A percentile compares a stretch with the other conserved stretches of the same genome.
These are phyloP conservation scores for Capitulum mitella DNA, from an alignment of 2,888 invertebrate genomes.

Conservation along the genomic window DNA sequence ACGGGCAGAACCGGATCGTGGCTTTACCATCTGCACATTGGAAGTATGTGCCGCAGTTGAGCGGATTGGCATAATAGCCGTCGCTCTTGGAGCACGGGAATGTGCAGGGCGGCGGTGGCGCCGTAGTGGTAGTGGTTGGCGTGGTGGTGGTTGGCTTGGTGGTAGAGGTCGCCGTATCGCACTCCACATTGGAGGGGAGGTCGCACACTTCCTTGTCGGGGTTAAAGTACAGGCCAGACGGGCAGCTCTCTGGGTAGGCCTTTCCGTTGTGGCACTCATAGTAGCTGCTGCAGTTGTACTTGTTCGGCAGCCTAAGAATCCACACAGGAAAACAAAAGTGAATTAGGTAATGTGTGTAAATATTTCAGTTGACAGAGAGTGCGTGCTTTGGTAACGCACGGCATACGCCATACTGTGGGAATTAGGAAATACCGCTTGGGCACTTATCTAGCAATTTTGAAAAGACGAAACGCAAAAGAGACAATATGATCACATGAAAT, in stretches of 20 bases:
- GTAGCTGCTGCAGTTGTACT: constrained; percentile 32
- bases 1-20: constrained; percentile 33
- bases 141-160: background rate
- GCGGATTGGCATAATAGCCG: constrained; percentile 28
- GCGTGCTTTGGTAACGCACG: too few species aligned
- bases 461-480: too few species aligned
- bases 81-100: background rate
- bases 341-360: too few species aligned
- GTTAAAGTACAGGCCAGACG: constrained; percentile 35
- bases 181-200: constrained; percentile 35
- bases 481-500: too few species aligned
- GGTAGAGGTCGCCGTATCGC: constrained; percentile 25
- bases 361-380: too few species aligned
- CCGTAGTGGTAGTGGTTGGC: background rate
- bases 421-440: too few species aligned
- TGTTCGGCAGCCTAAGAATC: constrained; percentile 27
- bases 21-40: constrained; percentile 34
- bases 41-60: constrained; percentile 33
- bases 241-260: constrained; percentile 34
- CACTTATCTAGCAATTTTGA: too few species aligned
- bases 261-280: constrained; percentile 34
- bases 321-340: background rate
- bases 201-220: constrained; percentile 34
- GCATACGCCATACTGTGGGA: too few species aligned
- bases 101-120: background rate